phyloP scores from a whole-genome alignment of 2,113 vertebrate species.

The Lasiurus borealis region DNA sequence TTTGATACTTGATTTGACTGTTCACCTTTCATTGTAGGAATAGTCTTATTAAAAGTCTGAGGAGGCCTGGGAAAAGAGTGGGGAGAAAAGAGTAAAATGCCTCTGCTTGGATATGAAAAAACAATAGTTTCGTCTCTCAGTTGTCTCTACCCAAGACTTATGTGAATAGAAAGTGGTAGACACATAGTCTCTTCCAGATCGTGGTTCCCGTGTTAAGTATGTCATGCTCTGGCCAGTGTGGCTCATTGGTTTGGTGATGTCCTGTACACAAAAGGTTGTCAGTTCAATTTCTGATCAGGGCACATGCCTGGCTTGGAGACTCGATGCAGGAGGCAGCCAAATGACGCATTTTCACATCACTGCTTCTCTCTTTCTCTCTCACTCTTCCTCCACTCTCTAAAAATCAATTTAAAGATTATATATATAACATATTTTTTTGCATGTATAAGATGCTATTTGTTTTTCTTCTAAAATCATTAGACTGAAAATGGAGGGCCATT shows the following conservation, averaged over 20 bases:
- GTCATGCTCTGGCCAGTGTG: not conserved
- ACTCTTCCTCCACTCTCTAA: not conserved
- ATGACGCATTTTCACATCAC: not conserved
- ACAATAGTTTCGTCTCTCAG: rapidly evolving
- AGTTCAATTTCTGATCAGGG: not conserved
- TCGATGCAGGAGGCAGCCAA: not conserved
- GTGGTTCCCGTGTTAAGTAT: not conserved
- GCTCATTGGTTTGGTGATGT: not conserved
- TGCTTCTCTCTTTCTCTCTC: not conserved
- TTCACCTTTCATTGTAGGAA: not conserved
- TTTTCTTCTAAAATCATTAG: too few species aligned
- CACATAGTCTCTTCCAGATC: not conserved
- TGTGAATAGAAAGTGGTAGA: not conserved
- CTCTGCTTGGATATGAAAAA: not conserved
- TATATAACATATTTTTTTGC: too few species aligned
- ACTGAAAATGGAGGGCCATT: too few species aligned
- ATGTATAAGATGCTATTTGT: too few species aligned
- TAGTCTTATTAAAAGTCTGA: not conserved
- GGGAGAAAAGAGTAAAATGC: not conserved
- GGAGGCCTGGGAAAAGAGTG: not conserved
- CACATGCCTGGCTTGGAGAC: not conserved
- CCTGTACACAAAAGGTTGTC: not conserved
- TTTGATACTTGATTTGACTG: not conserved
- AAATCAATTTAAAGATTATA: not conserved
- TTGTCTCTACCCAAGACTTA: not conserved